Evolutionary conservation across 2,888 invertebrate species (phyloP).

Genomic region (Thyatira batis): DNA sequence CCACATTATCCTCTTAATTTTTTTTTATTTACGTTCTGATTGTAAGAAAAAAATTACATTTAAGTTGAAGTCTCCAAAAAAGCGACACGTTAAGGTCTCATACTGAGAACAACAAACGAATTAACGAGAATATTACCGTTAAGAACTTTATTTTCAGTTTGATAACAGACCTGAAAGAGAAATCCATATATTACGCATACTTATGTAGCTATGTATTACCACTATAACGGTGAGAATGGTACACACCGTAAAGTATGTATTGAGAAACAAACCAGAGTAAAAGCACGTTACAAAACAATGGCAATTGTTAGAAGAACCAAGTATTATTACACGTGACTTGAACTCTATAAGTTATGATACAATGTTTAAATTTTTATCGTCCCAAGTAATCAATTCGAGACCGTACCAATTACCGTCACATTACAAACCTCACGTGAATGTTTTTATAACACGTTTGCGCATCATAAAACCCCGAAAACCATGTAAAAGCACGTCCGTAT

Average conservation of each 20-base stretch:
- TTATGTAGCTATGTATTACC: neutral
- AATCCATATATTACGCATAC: neutral
- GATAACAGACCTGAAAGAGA: neutral
- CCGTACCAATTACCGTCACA: slow-evolving; percentile 10
- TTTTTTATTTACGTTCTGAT: too few relatives aligned
- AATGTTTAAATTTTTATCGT: slow-evolving; percentile 30
- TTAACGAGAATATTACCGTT: too few relatives aligned
- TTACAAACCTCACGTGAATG: slow-evolving; percentile 18
- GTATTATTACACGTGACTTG: slow-evolving; percentile 32
- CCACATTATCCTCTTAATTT: too few relatives aligned
- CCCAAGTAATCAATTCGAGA: slow-evolving; percentile 8
- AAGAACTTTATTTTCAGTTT: too few relatives aligned
- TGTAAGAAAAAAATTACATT: too few relatives aligned
- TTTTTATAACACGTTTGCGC: slow-evolving; percentile 28
- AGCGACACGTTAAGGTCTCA: neutral
- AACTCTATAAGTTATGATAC: slow-evolving; percentile 23
- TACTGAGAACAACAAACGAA: too few relatives aligned
- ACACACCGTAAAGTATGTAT: slow-evolving; percentile 15
- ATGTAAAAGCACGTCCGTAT: slow-evolving; percentile 29
- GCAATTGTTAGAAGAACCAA: slow-evolving; percentile 37
- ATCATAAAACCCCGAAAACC: slow-evolving; percentile 19
- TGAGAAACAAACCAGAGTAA: slow-evolving; percentile 34
- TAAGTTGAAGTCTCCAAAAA: too few relatives aligned
- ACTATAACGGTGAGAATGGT: slow-evolving; percentile 14
- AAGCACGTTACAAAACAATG: slow-evolving; percentile 41